Conservation (phyloP, 2,113 vertebrate genomes). For the Hippoglossus stenolepis region DNA sequence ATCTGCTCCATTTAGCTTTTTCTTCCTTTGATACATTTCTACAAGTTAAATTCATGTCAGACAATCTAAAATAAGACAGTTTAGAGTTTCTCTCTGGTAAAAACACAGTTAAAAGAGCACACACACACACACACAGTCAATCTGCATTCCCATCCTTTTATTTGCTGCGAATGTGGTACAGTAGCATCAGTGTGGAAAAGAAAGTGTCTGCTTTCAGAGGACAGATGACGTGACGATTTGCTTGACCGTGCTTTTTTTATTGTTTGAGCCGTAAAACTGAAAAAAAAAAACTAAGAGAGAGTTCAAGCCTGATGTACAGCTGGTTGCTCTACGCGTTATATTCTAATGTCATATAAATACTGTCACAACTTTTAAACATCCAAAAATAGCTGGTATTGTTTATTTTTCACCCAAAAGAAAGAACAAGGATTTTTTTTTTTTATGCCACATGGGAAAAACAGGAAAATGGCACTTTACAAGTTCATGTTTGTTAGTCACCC, state of each 20-base stretch:
- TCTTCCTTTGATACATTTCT: not conserved
- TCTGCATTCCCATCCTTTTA: constrained; percentile 70
- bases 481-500: not conserved
- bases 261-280: not conserved
- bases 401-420: not conserved
- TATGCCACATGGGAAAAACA: not conserved
- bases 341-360: not conserved
- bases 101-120: not conserved
- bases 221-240: not conserved
- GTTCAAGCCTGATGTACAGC: not conserved
- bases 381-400: constrained; percentile 15
- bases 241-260: not conserved
- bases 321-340: not conserved
- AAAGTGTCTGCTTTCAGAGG: not conserved
- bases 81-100: too few relatives aligned
- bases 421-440: not conserved
- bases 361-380: constrained; percentile 17
- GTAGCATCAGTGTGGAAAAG: constrained; percentile 45
- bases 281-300: not conserved
- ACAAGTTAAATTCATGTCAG: too few relatives aligned
- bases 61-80: too few relatives aligned
- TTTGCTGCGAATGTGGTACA: constrained; percentile 71
- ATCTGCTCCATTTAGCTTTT: not conserved
- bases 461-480: constrained; percentile 9
- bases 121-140: constrained; percentile 12